A percentile compares a stretch with the other conserved stretches of the same genome.
These are phyloP conservation scores for Muraenolepis orangiensis DNA, from an alignment of 2,797 vertebrate species.

Conservation along the genomic window DNA sequence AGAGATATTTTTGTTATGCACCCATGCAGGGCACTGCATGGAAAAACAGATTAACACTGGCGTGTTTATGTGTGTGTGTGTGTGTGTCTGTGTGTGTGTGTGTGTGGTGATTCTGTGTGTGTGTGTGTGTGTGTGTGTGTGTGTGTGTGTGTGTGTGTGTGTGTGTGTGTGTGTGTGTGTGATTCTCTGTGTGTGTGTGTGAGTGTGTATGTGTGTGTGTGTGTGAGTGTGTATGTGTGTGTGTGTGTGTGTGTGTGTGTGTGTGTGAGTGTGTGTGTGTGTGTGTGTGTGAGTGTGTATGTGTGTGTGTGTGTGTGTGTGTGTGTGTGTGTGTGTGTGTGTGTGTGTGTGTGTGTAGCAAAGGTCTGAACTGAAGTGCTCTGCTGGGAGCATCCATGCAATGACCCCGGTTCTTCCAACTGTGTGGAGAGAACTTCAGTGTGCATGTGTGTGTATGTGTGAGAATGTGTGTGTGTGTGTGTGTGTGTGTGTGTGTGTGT, in stretches of 20 bases:
- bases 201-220: slow-evolving; percentile 28
- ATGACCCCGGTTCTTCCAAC: slow-evolving; percentile 74
- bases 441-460: slow-evolving; percentile 41
- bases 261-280: slow-evolving; percentile 27
- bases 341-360: slow-evolving; percentile 35
- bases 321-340: slow-evolving; percentile 28
- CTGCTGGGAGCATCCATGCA: slow-evolving; percentile 71
- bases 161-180: slow-evolving; percentile 23
- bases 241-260: slow-evolving; percentile 25
- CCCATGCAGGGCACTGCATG: slow-evolving; percentile 34
- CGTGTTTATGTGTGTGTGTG: slow-evolving; percentile 28
- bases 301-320: slow-evolving; percentile 36
- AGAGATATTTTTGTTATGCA: slow-evolving; percentile 24
- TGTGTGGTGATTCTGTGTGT: slow-evolving; percentile 21
- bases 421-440: slow-evolving; percentile 63
- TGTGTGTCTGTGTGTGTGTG: slow-evolving; percentile 23
- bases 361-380: slow-evolving; percentile 60
- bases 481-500: slow-evolving; percentile 34
- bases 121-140: slow-evolving; percentile 36
- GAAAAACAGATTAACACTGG: slow-evolving; percentile 63
- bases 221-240: slow-evolving; percentile 26
- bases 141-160: slow-evolving; percentile 32
- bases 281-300: slow-evolving; percentile 22
- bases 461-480: slow-evolving; percentile 23
- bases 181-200: slow-evolving; percentile 27